Evolutionary conservation across 2,888 invertebrate genomes (phyloP), one percentile per base, ranked within the genome.

Genomic region (Dasysyrphus tricinctus): DNA sequence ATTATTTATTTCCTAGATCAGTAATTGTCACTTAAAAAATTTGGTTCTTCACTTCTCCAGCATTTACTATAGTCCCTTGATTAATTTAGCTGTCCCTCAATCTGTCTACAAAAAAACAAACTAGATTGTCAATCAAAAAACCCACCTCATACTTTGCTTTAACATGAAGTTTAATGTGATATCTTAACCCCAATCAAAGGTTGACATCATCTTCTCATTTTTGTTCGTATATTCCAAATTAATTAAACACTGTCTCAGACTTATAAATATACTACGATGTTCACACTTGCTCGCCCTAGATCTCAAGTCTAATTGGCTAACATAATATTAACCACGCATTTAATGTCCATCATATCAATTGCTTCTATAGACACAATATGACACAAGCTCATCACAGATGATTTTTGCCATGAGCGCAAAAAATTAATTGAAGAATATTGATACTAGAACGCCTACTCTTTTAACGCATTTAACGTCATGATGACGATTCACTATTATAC

Each of bases 121-220:
- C 9, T 11, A 47, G 19, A 16, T 65, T 56, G 56, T 76, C 72
- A 84, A 80, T 84, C 80, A 76, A 76, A 76, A 76, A 76, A 32
- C 54, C 63, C 67, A 76, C 54, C 80, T 76, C 65, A n/a, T n/a
- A 32, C 37, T 51, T 54, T 34, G 12, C 57, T 29, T 34, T n/a
- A 42, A n/a, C 7, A 19, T 54, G 34, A 73, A 37, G 29, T 65
- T 2, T 24, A 39, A 65, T 34, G 24, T 34, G 56, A 14, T 19
- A 72, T 54, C 57, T 76, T 39, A 72, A 59, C 75, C 51, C 80
- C 76, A 84, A 80, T 80, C 80, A 84, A 54, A 19, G 59, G 84
- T 80, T 84, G 84, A 84, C 84, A 84, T 84, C 84, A 84, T 84
- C 80, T 42, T 39, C 49, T 54, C 73, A 39, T 61, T 14, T 14